phyloP scores from a whole-genome alignment of 2,888 invertebrate genomes.

The Dasysyrphus tricinctus region DNA sequence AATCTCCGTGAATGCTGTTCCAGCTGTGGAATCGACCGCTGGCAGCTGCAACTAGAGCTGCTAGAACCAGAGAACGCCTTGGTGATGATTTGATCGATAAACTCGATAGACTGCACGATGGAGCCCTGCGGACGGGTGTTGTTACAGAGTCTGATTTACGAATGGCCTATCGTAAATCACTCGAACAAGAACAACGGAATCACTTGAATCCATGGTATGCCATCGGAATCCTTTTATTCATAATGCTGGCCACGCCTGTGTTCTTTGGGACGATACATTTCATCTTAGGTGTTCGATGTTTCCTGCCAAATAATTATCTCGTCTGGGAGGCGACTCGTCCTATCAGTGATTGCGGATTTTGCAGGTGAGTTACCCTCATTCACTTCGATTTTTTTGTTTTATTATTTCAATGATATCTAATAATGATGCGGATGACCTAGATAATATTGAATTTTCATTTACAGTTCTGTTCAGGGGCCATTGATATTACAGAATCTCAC shows the following conservation, averaged over 20 bases:
- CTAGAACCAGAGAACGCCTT: slow-evolving; percentile 78
- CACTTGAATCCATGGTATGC: slow-evolving; percentile 80
- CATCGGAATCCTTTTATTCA: slow-evolving; percentile 80
- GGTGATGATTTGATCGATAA: slow-evolving; percentile 79
- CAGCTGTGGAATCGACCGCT: slow-evolving; percentile 81
- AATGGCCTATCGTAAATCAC: slow-evolving; percentile 80
- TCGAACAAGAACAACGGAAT: slow-evolving; percentile 79
- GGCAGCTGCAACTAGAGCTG: slow-evolving; percentile 77
- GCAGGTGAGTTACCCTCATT: slow-evolving; percentile 81
- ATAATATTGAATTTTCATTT: slow-evolving; percentile 21
- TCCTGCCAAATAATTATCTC: slow-evolving; percentile 92
- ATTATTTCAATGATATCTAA: background rate
- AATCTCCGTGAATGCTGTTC: slow-evolving; percentile 66
- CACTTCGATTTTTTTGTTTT: too few species aligned
- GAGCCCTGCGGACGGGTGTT: slow-evolving; percentile 80
- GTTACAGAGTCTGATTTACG: slow-evolving; percentile 80
- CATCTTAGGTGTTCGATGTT: slow-evolving; percentile 87
- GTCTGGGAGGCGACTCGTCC: slow-evolving; percentile 95
- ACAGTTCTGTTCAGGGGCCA: slow-evolving; percentile 86
- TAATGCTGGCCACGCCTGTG: slow-evolving; percentile 82
- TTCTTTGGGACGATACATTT: slow-evolving; percentile 82
- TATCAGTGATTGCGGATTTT: slow-evolving; percentile 91
- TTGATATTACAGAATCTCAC: slow-evolving; percentile 88
- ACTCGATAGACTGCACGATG: slow-evolving; percentile 80
- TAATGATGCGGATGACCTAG: slow-evolving; percentile 34